These are phyloP conservation scores for Lomographa bimaculata DNA, from an alignment of 2,888 invertebrate genomes.

Conservation along the genomic window DNA sequence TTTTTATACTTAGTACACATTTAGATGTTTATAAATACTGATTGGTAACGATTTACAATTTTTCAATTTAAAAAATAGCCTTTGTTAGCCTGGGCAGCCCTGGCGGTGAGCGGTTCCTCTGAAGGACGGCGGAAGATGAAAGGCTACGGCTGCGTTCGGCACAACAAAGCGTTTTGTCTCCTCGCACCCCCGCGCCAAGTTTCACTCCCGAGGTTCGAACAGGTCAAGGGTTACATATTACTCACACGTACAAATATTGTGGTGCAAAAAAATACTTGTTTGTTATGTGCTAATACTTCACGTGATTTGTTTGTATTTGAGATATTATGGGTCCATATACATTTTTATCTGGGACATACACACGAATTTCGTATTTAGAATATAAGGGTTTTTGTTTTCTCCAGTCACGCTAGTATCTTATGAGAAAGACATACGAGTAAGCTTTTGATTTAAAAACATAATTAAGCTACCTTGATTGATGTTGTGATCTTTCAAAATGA, in stretches of 20 bases:
- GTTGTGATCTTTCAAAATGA: no score
- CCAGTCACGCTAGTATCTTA: no score
- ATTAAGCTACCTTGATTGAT: no score
- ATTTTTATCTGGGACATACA: no score
- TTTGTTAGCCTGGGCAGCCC: conserved; percentile 54
- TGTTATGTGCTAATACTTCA: background rate
- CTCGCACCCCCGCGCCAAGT: conserved; percentile 51
- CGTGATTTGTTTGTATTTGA: conserved; percentile 5
- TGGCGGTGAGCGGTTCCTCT: conserved; percentile 46
- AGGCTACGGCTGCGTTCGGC: conserved; percentile 63
- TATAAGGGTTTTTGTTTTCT: no score
- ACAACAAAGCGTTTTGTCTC: conserved; percentile 72
- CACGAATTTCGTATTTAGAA: no score
- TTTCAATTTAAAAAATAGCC: no score
- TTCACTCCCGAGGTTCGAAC: conserved; percentile 37
- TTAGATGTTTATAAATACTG: no score
- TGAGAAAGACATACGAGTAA: no score
- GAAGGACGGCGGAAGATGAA: conserved; percentile 66
- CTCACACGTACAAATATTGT: conserved; percentile 12
- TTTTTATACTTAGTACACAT: no score
- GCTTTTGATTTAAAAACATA: no score
- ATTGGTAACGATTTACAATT: no score
- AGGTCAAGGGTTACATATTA: conserved; percentile 34
- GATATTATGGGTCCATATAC: background rate
- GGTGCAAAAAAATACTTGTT: background rate